Evolutionary conservation across 2,113 vertebrate species (phyloP).

Genomic region (Crypturellus undulatus): DNA sequence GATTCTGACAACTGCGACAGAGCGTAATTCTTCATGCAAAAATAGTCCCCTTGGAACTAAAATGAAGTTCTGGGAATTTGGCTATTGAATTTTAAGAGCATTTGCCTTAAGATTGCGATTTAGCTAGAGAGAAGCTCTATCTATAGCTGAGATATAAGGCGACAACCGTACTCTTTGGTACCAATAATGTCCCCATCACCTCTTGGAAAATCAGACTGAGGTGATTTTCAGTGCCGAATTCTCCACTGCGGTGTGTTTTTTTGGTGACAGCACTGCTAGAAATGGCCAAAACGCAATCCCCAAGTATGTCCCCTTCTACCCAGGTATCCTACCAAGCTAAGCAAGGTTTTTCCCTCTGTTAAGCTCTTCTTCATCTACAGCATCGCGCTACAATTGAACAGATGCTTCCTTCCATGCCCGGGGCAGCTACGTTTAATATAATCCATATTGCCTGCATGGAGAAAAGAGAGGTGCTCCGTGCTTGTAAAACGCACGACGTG

Average conservation of each 20-base stretch:
- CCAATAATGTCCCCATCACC: background rate
- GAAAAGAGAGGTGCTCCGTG: background rate
- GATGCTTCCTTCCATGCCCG: background rate
- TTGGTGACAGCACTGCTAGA: background rate
- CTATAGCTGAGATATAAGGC: background rate
- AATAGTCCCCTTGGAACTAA: background rate
- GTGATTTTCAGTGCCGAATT: background rate
- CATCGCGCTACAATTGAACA: background rate
- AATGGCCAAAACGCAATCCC: background rate
- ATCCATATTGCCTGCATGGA: background rate
- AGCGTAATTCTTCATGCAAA: background rate
- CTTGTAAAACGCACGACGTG: background rate
- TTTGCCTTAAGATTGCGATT: background rate
- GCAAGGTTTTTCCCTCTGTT: background rate
- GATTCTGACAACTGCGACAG: background rate
- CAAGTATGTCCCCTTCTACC: background rate
- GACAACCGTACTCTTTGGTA: rapidly evolving
- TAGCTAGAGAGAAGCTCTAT: background rate
- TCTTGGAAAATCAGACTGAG: background rate
- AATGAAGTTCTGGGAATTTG: background rate
- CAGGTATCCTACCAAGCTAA: background rate
- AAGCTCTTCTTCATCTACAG: background rate
- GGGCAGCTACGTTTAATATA: background rate
- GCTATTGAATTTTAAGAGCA: background rate
- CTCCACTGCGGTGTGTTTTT: rapidly evolving